Conservation (phyloP, 2,888 invertebrate genomes). For the Xestia xanthographa region DNA sequence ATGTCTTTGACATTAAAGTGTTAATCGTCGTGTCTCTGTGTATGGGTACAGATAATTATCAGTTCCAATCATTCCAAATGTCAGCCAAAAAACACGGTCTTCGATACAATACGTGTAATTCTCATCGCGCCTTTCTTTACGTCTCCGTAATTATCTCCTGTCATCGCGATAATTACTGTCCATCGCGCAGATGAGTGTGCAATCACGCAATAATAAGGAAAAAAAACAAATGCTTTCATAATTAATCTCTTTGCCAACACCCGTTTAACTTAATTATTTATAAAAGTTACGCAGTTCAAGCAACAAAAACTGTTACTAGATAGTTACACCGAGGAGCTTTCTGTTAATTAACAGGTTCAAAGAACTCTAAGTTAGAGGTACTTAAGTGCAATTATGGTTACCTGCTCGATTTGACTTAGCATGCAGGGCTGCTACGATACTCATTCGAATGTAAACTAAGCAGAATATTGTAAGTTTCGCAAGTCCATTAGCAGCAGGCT, state of each 20-base stretch:
- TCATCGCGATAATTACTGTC: conserved; percentile 65
- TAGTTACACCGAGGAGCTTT: conserved; percentile 39
- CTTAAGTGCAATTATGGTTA: conserved; percentile 52
- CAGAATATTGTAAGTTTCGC: conserved; percentile 36
- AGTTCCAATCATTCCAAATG: conserved; percentile 60
- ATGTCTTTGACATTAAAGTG: conserved; percentile 56
- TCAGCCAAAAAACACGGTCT: conserved; percentile 47
- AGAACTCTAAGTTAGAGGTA: conserved; percentile 46
- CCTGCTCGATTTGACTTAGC: conserved; percentile 34
- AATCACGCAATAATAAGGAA: conserved; percentile 52
- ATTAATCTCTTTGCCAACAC: conserved; percentile 44
- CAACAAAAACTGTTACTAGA: conserved; percentile 25
- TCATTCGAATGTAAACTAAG: conserved; percentile 50
- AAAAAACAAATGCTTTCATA: conserved; percentile 30
- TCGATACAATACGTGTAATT: conserved; percentile 61
- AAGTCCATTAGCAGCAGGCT: conserved; percentile 42
- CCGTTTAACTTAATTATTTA: conserved; percentile 39
- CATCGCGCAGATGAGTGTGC: conserved; percentile 52
- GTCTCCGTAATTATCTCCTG: conserved; percentile 65
- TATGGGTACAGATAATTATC: conserved; percentile 49
- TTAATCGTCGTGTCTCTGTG: conserved; percentile 38
- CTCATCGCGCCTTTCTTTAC: conserved; percentile 58
- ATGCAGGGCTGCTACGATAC: conserved; percentile 40
- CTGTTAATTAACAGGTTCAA: conserved; percentile 61
- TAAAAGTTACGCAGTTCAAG: conserved; percentile 29